Conservation (phyloP, 2,797 vertebrate genomes). For the Eulemur mongoz region DNA sequence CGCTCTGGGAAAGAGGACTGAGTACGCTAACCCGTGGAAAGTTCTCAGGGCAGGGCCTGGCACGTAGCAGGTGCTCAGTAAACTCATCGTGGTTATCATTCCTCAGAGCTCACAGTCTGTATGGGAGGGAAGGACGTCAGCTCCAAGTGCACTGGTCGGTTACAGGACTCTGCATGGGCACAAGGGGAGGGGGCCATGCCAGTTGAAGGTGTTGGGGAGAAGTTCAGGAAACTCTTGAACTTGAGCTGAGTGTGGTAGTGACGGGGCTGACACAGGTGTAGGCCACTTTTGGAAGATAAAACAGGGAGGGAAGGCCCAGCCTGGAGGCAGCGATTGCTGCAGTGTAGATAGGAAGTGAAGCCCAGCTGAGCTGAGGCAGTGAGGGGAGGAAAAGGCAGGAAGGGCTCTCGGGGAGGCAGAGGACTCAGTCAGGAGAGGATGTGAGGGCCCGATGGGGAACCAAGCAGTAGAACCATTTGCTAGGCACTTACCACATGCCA, state of each 20-base stretch:
- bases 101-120: not conserved
- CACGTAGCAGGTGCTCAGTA: not conserved
- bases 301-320: too few relatives aligned
- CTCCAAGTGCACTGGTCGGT: accelerated
- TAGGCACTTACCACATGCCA: accelerated
- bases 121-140: not conserved
- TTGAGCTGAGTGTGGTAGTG: too few relatives aligned
- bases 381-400: not conserved
- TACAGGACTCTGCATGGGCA: not conserved
- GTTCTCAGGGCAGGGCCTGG: not conserved
- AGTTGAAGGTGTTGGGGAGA: not conserved
- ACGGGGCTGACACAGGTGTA: too few relatives aligned
- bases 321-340: too few relatives aligned
- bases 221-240: too few relatives aligned
- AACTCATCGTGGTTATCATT: too few relatives aligned
- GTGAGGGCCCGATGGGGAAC: accelerated
- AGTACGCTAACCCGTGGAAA: not conserved
- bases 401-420: not conserved
- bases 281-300: too few relatives aligned
- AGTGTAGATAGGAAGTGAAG: too few relatives aligned
- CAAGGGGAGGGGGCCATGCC: not conserved
- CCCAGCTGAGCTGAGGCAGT: not conserved
- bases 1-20: not conserved
- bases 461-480: accelerated
- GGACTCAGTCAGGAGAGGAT: not conserved